These are phyloP conservation scores for Seriola aureovittata DNA, from an alignment of 2,113 vertebrate species.

Conservation along the genomic window DNA sequence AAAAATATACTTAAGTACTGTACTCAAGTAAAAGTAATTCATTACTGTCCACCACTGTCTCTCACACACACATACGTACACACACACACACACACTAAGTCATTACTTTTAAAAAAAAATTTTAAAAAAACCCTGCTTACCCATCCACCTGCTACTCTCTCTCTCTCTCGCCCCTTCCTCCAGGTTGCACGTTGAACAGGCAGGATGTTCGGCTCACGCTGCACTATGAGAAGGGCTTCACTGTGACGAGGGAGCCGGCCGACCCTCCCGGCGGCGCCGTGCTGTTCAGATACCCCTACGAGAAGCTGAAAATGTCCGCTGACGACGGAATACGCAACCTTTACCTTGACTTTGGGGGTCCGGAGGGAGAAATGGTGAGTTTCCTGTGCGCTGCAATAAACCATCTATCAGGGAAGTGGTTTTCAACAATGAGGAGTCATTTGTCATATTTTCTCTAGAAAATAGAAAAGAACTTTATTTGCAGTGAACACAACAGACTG, in stretches of 20 bases:
- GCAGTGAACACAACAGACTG: too few species aligned
- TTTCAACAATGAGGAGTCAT: too few species aligned
- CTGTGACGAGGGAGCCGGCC: conserved; percentile 85
- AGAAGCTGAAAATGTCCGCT: conserved; percentile 94
- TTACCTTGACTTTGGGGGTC: conserved; percentile 96
- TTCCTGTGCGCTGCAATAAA: too few species aligned
- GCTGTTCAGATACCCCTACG: conserved; percentile 93
- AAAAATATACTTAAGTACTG: too few species aligned
- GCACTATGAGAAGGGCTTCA: conserved; percentile 97
- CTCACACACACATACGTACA: too few species aligned
- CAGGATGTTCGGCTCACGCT: conserved; percentile 92
- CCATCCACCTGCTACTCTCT: not conserved
- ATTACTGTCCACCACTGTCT: too few species aligned
- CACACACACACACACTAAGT: too few species aligned
- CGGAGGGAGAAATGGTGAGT: conserved; percentile 95
- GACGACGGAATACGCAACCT: conserved; percentile 94
- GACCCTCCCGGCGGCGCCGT: conserved; percentile 80
- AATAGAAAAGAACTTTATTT: too few species aligned
- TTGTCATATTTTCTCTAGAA: too few species aligned
- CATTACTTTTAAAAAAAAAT: too few species aligned
- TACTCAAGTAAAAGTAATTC: too few species aligned
- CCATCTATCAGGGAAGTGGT: too few species aligned
- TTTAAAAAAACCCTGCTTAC: not conserved
- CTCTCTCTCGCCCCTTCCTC: not conserved
- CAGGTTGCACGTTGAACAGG: conserved; percentile 91